Evolutionary conservation across 1,140 invertebrate genomes (phyloP).

Genomic region (Drosophila sturtevanti): DNA sequence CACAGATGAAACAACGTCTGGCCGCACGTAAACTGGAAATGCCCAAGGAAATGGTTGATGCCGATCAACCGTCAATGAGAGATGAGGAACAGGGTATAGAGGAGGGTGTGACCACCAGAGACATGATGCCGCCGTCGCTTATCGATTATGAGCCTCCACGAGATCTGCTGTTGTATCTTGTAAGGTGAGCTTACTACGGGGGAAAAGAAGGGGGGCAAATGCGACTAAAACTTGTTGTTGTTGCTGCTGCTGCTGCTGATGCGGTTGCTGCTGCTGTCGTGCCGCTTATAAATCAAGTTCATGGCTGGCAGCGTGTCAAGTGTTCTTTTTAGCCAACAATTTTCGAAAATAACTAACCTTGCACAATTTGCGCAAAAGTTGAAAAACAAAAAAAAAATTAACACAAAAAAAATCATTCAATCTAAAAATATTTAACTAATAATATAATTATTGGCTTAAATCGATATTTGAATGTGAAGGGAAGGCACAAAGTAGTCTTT

Average conservation of each 20-base stretch:
- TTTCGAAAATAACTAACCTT: slow-evolving; percentile 65
- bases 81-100: slow-evolving; percentile 15
- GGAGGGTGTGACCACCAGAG: slow-evolving; percentile 57
- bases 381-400: slow-evolving; percentile 15
- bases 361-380: slow-evolving; percentile 57
- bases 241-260: slow-evolving; percentile 19
- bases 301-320: slow-evolving; percentile 71
- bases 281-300: slow-evolving; percentile 76
- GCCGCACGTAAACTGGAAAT: slow-evolving; percentile 84
- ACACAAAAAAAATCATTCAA: slow-evolving; percentile 2
- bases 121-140: slow-evolving; percentile 58
- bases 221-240: slow-evolving; percentile 31
- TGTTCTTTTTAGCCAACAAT: slow-evolving; percentile 61
- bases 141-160: slow-evolving; percentile 85
- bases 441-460: background rate
- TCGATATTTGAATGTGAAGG: no score
- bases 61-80: slow-evolving; percentile 15
- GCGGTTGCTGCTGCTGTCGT: slow-evolving; percentile 18
- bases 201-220: background rate
- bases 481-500: no score
- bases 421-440: background rate
- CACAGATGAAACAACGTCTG: slow-evolving; percentile 84
- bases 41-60: slow-evolving; percentile 72
- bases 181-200: slow-evolving; percentile 84
- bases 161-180: slow-evolving; percentile 85